Base-by-base conservation (phyloP, 2,888 invertebrate genomes). In the Lithophane ornitopus region DNA sequence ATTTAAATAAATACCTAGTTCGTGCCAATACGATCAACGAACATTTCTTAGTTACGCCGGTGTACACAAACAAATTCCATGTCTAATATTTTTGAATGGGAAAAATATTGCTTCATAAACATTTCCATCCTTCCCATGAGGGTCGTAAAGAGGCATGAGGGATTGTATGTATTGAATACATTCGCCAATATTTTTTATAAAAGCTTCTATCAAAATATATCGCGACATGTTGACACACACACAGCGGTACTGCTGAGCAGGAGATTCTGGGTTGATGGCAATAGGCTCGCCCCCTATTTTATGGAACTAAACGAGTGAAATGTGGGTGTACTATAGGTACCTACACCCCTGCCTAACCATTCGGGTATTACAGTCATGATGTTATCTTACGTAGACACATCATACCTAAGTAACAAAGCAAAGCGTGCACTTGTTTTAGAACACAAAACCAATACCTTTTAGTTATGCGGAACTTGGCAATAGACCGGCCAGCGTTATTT, bases 391-490 rank as follows among this genome's bases (percentile, higher is more conserved):
- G 26, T 54, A 44, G 44, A 16, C 44, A 70, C 16, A 9, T 67
- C n/a, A 56, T 22, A 28, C 6, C 66, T 54, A 49, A 56, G n/a
- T 26, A 68, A 70, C 26, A 12, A 54, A 68, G 11, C 26, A 12
- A 54, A 68, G 11, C n/a, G 19, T 63, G 39, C 26, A 68, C 52
- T 81, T 41, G 56, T 56, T 44, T 49, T 16, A 74, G 68, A 65
- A 63, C 26, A 56, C 68, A 78, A 77, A 85, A 68, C 26, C 52
- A 70, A 78, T 78, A 65, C 82, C 78, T 82, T 82, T 82, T 74
- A 71, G 78, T 61, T 62, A 82, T 83, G 82, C 85, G 85, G 82
- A 83, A 85, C 85, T 85, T 83, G 82, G 82, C 82, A 83, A 56
- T 54, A 82, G 72, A 22, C 54, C 28, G 49, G 61, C 52, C 44